Conservation (phyloP, 2,888 invertebrate genomes). For the Isotomurus palustris region DNA sequence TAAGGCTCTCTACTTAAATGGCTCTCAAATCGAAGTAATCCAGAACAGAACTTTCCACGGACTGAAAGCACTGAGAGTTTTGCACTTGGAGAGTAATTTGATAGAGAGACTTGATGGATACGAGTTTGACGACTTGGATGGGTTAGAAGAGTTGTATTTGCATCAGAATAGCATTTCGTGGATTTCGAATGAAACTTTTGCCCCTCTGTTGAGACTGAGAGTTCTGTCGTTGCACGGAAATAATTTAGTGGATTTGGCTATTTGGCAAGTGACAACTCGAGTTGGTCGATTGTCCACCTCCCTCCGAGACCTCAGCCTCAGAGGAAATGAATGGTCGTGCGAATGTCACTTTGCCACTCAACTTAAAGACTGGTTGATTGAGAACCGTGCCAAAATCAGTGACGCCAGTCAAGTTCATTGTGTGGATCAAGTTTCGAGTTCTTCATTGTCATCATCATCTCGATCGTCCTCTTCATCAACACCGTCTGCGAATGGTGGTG, state of each 20-base stretch:
- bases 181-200: conserved; percentile 69
- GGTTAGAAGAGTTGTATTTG: conserved; percentile 66
- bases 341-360: conserved; percentile 73
- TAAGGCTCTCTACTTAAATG: conserved; percentile 69
- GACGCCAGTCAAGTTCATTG: conserved; percentile 65
- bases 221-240: conserved; percentile 68
- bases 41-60: conserved; percentile 81
- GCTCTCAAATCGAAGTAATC: conserved; percentile 70
- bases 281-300: conserved; percentile 61
- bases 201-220: conserved; percentile 61
- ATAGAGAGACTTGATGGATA: conserved; percentile 66
- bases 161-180: conserved; percentile 67
- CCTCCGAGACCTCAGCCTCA: conserved; percentile 55
- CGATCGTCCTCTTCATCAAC: conserved; percentile 60
- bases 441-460: conserved; percentile 51
- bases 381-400: conserved; percentile 60
- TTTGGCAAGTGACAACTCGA: conserved; percentile 64
- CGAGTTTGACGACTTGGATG: conserved; percentile 73
- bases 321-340: conserved; percentile 72
- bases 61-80: conserved; percentile 66
- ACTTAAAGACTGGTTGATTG: conserved; percentile 70
- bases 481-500: conserved; percentile 60
- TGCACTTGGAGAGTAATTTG: conserved; percentile 71
- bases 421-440: conserved; percentile 51
- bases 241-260: conserved; percentile 62